Percentiles rank a stretch among this genome's conserved stretches.
Evolutionary conservation across 2,113 vertebrate species (phyloP).

Genomic region (Paraplagusia blochii): DNA sequence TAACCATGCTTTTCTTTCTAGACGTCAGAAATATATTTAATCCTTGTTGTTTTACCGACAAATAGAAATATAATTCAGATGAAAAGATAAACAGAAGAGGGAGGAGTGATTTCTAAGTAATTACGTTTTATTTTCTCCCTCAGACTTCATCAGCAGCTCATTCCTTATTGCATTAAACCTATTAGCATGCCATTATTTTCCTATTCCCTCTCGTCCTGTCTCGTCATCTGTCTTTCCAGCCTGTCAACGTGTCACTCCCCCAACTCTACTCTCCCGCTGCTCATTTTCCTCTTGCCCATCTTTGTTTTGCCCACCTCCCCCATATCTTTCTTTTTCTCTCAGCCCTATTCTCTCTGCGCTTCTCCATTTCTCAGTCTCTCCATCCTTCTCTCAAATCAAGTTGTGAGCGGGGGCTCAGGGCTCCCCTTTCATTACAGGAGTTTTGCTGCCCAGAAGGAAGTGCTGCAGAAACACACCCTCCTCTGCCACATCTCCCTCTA

Average conservation of each 20-base stretch:
- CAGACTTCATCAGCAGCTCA: constrained; percentile 26
- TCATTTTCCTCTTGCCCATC: constrained; percentile 27
- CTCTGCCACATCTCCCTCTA: neutral
- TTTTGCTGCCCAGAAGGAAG: constrained; percentile 51
- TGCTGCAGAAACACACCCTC: constrained; percentile 54
- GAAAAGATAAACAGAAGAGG: no score
- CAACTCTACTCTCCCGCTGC: constrained; percentile 25
- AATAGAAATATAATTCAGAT: no score
- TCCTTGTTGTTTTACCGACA: no score
- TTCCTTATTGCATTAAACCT: constrained; percentile 37
- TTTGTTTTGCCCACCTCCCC: constrained; percentile 13
- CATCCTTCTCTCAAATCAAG: constrained; percentile 35
- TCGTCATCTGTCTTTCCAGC: constrained; percentile 39
- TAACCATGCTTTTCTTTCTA: no score
- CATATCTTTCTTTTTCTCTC: constrained; percentile 12
- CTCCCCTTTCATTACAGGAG: constrained; percentile 55
- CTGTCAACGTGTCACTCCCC: constrained; percentile 52
- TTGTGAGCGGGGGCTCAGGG: constrained; percentile 29
- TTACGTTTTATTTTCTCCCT: constrained; percentile 32
- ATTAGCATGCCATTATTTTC: constrained; percentile 29
- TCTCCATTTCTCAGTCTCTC: constrained; percentile 15
- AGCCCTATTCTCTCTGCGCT: constrained; percentile 27
- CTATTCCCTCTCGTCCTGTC: constrained; percentile 10
- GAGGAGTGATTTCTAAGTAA: constrained; percentile 35
- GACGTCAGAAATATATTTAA: no score